Evolutionary conservation across 92 coral and sea anemone genomes (phyloP).

Genomic region (Phenganax marumi): DNA sequence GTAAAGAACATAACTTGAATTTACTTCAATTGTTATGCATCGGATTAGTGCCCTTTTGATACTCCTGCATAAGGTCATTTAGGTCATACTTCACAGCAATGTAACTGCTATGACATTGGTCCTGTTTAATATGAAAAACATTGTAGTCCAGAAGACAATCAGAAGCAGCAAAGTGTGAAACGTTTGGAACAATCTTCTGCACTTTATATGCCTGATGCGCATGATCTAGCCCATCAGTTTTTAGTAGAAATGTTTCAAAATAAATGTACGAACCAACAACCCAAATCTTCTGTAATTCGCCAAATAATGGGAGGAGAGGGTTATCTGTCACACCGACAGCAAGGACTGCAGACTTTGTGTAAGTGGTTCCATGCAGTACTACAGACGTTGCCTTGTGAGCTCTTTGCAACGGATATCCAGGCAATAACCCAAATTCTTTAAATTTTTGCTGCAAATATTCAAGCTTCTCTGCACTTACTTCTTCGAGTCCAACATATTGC

Average conservation of each 20-base stretch:
- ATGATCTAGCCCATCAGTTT: slow-evolving; percentile 20
- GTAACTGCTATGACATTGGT: slow-evolving; percentile 7
- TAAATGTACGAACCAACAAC: slow-evolving; percentile 20
- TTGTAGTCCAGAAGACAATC: slow-evolving; percentile 34
- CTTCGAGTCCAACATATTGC: slow-evolving; percentile 5
- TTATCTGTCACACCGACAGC: slow-evolving; percentile 4
- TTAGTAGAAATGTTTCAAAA: slow-evolving; percentile 16
- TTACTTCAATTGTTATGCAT: background rate
- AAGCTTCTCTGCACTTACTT: slow-evolving; percentile 30
- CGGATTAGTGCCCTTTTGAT: slow-evolving; percentile 24
- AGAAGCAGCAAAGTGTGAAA: slow-evolving; percentile 17
- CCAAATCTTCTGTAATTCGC: slow-evolving; percentile 35
- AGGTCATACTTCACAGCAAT: slow-evolving; percentile 21
- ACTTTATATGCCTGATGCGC: slow-evolving; percentile 31
- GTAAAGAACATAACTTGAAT: background rate
- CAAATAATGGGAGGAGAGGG: slow-evolving; percentile 31
- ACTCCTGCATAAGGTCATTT: slow-evolving; percentile 16
- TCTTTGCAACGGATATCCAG: slow-evolving; percentile 1
- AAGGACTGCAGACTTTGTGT: slow-evolving; percentile 22
- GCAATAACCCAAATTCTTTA: slow-evolving; percentile 25
- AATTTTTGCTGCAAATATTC: slow-evolving; percentile 15
- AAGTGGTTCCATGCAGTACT: slow-evolving; percentile 27
- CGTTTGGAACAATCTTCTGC: slow-evolving; percentile 18
- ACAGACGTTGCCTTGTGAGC: slow-evolving; percentile 30
- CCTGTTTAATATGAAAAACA: slow-evolving; percentile 33